Base-by-base conservation (phyloP, 1,140 invertebrate genomes). In the Drosophila prosaltans region DNA sequence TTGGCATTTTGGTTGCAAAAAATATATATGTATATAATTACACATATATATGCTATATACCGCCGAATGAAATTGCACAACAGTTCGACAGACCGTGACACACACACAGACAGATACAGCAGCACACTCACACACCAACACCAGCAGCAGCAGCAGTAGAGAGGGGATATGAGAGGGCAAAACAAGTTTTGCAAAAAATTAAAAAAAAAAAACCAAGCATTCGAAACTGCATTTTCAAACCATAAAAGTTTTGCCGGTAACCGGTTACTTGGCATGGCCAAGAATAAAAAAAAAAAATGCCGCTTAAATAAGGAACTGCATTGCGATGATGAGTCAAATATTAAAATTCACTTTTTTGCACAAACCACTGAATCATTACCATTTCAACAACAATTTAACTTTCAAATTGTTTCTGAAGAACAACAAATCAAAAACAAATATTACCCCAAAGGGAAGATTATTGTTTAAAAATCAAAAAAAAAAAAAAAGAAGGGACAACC, bases 241-340 rank as follows among this genome's bases (percentile, higher is more conserved):
- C 64, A 76, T 70, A 76, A 77, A 70, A 72, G 41, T 45, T 64
- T 80, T 74, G 81, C 85, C 85, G 85, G 81, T 86, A 89, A 89
- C 85, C 85, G 81, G 85, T 90, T 90, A 16, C 16, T 90, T 57
- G 61, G 65, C 64, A 60, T 69, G 66, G 40, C 45, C n/a, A 45
- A 48, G 58, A 41, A 71, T 24, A 71, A 68, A 54, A 16, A 67
- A 64, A 72, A 43, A 26, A 32, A 30, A 72, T 64, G 68, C 67
- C 75, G 74, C 32, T 59, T 30, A 57, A 57, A 16, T 64, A 65
- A 69, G 74, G n/a, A 85, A 86, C 60, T 85, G 82, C 81, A 85
- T 48, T 67, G 40, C 30, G 36, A 65, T 65, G 40, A 51, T 65
- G 40, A 51, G 21, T 51, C 45, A 51, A 26, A 21, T 51, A 24